Conservation (phyloP, 2,113 vertebrate species). For the Cyprinodon tularosa region DNA sequence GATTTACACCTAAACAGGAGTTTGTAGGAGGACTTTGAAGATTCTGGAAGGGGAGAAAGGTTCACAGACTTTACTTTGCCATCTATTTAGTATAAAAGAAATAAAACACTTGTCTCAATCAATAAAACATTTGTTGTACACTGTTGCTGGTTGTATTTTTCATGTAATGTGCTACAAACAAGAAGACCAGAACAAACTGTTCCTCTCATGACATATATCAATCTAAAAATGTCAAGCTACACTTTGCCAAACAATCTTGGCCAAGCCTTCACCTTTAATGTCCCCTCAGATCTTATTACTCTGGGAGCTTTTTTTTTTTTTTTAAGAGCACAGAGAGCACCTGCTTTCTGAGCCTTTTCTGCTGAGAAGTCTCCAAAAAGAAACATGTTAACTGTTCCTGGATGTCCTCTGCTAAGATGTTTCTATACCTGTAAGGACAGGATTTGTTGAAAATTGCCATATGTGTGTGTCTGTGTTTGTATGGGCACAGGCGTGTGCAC, state of each 20-base stretch:
- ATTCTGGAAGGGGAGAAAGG: no score
- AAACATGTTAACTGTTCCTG: slow-evolving; percentile 39
- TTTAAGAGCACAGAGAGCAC: slow-evolving; percentile 37
- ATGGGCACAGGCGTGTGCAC: slow-evolving; percentile 47
- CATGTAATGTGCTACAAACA: neutral
- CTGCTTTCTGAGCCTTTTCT: slow-evolving; percentile 37
- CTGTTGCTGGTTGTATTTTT: slow-evolving; percentile 6
- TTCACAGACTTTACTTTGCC: neutral
- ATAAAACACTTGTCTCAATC: no score
- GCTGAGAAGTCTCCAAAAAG: slow-evolving; percentile 41
- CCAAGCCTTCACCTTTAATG: slow-evolving; percentile 36
- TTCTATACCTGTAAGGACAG: slow-evolving; percentile 42
- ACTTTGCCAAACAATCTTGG: slow-evolving; percentile 46
- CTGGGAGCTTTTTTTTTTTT: slow-evolving; percentile 28
- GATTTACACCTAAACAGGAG: neutral
- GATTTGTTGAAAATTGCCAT: slow-evolving; percentile 15
- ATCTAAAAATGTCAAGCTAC: slow-evolving; percentile 21
- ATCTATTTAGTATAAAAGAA: neutral
- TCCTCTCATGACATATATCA: slow-evolving; percentile 29
- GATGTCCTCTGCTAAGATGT: slow-evolving; percentile 37
- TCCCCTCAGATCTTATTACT: slow-evolving; percentile 41
- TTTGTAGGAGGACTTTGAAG: no score
- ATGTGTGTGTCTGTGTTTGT: slow-evolving; percentile 28
- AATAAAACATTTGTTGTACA: neutral
- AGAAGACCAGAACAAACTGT: slow-evolving; percentile 47